Percentiles rank a stretch among this genome's conserved stretches.
These are phyloP conservation scores for Nomada ruficornis DNA, from an alignment of 2,888 invertebrate species.

Conservation along the genomic window DNA sequence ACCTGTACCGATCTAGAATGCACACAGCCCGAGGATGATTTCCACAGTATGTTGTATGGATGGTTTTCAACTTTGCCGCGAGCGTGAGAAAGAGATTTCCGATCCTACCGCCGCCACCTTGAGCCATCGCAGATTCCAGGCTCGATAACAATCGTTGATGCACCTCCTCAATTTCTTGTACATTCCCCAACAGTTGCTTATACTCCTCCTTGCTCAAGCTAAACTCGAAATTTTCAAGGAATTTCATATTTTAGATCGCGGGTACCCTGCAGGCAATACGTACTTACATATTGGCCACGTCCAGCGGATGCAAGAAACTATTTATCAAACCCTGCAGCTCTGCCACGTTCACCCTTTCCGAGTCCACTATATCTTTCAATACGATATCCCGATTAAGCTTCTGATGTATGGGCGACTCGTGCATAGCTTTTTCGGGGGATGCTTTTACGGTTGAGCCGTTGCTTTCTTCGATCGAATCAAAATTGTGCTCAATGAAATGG, in stretches of 20 bases:
- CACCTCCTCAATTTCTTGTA: constrained; percentile 93
- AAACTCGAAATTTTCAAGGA: background rate
- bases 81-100: constrained; percentile 96
- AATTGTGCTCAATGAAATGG: background rate
- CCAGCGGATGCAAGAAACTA: constrained; percentile 94
- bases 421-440: constrained; percentile 88
- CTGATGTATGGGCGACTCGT: constrained; percentile 83
- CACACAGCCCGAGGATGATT: constrained; percentile 98
- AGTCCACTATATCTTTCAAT: constrained; percentile 95
- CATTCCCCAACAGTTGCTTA: constrained; percentile 93
- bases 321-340: constrained; percentile 94
- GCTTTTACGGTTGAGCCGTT: constrained; percentile 87
- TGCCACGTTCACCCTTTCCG: constrained; percentile 95
- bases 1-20: constrained; percentile 97
- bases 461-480: constrained; percentile 82
- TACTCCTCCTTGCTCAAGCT: constrained; percentile 95
- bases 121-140: constrained; percentile 91
- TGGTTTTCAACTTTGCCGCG: constrained; percentile 92
- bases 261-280: background rate
- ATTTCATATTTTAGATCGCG: no score
- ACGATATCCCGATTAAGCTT: constrained; percentile 94
- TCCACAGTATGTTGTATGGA: constrained; percentile 95
- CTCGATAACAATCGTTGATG: constrained; percentile 93
- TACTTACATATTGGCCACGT: constrained; percentile 94
- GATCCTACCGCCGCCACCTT: constrained; percentile 91